These are phyloP conservation scores for Panthera leo DNA, from an alignment of 2,113 vertebrate genomes.

Conservation along the genomic window DNA sequence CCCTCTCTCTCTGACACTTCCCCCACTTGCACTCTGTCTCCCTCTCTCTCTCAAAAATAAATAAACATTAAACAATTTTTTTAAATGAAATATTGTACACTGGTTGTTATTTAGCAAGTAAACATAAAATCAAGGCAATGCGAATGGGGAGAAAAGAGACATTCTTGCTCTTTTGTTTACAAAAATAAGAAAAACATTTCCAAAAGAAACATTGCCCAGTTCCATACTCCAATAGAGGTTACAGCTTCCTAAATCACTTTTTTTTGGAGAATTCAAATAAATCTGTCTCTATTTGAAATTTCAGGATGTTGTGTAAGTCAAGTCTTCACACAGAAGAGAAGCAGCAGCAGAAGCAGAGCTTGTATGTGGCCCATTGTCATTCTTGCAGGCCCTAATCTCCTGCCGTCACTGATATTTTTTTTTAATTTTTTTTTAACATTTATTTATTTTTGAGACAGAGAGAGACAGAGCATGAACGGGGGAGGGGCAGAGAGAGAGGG, in stretches of 20 bases:
- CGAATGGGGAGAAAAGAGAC: background rate
- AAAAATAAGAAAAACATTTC: constrained; percentile 55
- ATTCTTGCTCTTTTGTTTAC: constrained; percentile 54
- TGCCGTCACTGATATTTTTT: background rate
- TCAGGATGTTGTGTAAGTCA: background rate
- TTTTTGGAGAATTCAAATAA: constrained; percentile 24
- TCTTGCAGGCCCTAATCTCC: background rate
- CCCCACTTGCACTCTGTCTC: no score
- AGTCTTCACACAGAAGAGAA: background rate
- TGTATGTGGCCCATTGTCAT: background rate
- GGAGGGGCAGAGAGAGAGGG: no score
- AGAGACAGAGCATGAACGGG: no score
- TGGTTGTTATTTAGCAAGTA: constrained; percentile 14
- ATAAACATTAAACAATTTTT: no score
- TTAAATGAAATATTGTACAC: background rate
- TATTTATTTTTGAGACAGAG: no score
- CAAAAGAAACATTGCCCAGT: constrained; percentile 40
- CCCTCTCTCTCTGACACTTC: no score
- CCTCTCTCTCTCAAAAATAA: no score
- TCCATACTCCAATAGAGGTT: background rate
- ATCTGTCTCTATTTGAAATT: background rate
- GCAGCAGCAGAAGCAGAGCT: background rate
- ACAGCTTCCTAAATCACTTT: constrained; percentile 35
- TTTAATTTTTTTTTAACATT: no score
- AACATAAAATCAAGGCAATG: constrained; percentile 26